Conservation (phyloP, 2,797 vertebrate species). For the Anableps anableps region DNA sequence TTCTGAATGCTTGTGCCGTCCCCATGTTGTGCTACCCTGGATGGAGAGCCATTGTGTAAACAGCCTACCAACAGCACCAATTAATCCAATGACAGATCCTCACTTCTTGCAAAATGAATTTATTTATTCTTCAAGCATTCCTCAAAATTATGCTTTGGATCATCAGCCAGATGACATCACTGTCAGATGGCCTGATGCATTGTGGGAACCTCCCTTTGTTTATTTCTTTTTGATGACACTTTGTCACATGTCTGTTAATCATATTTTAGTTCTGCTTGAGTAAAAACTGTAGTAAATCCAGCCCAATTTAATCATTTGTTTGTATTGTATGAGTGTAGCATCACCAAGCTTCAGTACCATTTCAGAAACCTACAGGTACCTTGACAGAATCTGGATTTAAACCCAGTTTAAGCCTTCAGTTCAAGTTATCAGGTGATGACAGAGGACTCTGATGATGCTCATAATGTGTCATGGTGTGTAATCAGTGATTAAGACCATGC, state of each 20-base stretch:
- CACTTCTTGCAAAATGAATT: background rate
- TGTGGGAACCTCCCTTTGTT: background rate
- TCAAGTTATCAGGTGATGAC: no score
- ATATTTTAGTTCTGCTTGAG: background rate
- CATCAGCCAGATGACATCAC: background rate
- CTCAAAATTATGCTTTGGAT: background rate
- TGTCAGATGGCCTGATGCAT: background rate
- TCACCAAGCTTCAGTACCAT: background rate
- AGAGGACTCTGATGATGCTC: background rate
- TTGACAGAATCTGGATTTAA: background rate
- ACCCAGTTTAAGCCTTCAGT: background rate
- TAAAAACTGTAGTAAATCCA: background rate
- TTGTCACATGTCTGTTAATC: background rate
- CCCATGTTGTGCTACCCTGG: background rate
- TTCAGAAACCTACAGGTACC: background rate
- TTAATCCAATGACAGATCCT: no score
- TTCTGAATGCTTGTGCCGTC: background rate
- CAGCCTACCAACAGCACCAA: background rate
- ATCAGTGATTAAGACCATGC: conserved; percentile 15
- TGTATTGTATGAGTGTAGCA: background rate
- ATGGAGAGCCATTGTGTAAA: background rate
- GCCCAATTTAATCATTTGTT: background rate
- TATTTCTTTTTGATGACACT: background rate
- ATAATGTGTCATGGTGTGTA: background rate
- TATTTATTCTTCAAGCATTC: background rate